Conservation (phyloP, 2,797 vertebrate species). For the Platalea minor region DNA sequence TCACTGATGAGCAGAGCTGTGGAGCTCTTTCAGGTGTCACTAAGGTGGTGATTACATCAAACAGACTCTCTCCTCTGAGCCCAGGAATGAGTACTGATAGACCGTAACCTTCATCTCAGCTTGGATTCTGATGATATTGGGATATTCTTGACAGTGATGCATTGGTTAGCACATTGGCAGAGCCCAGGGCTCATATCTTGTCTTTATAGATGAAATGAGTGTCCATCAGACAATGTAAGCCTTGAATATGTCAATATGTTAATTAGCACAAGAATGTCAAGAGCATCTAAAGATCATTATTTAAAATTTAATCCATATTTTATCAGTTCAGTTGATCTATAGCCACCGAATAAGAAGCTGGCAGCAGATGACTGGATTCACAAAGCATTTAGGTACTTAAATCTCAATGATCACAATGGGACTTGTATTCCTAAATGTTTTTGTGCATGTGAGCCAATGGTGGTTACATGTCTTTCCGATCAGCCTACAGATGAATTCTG, state of each 20-base stretch:
- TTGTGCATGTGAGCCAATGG: not conserved
- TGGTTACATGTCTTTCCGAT: not conserved
- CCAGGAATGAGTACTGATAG: not conserved
- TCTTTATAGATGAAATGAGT: not conserved
- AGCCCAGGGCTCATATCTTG: not conserved
- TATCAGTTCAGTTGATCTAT: not conserved
- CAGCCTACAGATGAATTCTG: not conserved
- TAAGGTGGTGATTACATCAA: not conserved
- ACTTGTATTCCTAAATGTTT: not conserved
- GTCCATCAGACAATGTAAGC: not conserved
- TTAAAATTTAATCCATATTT: not conserved
- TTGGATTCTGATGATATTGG: not conserved
- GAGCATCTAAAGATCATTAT: not conserved
- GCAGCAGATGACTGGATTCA: not conserved
- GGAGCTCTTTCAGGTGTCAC: not conserved
- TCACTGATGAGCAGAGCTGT: not conserved
- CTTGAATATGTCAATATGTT: not conserved
- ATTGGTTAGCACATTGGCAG: not conserved
- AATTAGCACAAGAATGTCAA: not conserved
- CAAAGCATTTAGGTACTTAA: not conserved
- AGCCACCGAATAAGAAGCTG: not conserved
- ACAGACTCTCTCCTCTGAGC: not conserved
- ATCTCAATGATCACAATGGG: not conserved
- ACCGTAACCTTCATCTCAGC: not conserved
- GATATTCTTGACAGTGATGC: not conserved